phyloP scores from a whole-genome alignment of 1,140 invertebrate species.

The Pachypeltis micranthus region DNA sequence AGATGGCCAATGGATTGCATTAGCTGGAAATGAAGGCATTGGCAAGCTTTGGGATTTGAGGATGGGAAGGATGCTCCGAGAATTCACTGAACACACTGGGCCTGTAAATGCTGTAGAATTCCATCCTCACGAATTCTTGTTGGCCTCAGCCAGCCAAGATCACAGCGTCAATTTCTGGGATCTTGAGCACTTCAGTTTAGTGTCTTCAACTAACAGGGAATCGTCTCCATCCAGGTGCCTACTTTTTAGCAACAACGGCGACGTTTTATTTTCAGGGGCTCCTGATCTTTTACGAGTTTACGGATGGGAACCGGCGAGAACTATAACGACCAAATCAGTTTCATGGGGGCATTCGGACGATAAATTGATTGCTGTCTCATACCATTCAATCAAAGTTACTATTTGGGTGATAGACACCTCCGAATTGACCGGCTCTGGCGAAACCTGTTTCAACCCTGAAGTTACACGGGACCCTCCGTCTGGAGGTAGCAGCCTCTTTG shows the following conservation, averaged over 20 bases:
- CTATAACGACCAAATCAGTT: constrained; percentile 67
- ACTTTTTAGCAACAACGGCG: constrained; percentile 76
- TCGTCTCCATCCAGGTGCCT: constrained; percentile 45
- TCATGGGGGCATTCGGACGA: constrained; percentile 78
- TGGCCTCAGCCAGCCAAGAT: constrained; percentile 72
- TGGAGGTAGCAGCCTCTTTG: constrained; percentile 44
- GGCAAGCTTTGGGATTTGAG: constrained; percentile 85
- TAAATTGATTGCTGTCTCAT: constrained; percentile 80
- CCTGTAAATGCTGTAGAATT: constrained; percentile 85
- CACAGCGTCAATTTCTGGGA: constrained; percentile 79
- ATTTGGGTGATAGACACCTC: constrained; percentile 74
- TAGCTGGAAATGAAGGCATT: constrained; percentile 76
- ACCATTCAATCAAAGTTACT: constrained; percentile 67
- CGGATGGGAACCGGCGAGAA: constrained; percentile 84
- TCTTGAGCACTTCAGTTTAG: constrained; percentile 76
- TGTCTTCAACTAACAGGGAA: constrained; percentile 59
- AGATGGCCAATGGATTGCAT: constrained; percentile 94
- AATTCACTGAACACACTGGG: constrained; percentile 72
- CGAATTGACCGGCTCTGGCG: constrained; percentile 39
- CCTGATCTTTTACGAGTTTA: constrained; percentile 79
- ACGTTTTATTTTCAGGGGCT: constrained; percentile 76
- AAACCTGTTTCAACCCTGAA: constrained; percentile 27
- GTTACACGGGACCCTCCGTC: constrained; percentile 34
- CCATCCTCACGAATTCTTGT: constrained; percentile 91
- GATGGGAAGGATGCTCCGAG: constrained; percentile 74